Evolutionary conservation across 2,113 vertebrate genomes (phyloP), one percentile per base, ranked within the genome.

Genomic region (Bombycilla garrulus): DNA sequence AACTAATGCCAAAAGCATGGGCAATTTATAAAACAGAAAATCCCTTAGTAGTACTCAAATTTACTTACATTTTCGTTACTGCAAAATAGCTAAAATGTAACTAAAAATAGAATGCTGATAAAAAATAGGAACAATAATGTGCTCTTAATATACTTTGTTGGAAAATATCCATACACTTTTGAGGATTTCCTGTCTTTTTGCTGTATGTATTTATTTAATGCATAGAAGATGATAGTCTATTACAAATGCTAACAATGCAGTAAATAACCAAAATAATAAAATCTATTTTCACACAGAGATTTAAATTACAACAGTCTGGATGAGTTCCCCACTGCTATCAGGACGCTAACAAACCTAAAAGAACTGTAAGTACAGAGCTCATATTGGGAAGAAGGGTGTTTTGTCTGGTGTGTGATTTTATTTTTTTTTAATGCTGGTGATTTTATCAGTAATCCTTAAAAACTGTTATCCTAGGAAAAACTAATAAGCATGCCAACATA

Each of bases 231-330:
- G 88, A 25, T 57, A 61, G 45, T 90, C 92, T n/a, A 36, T 88
- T 95, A 72, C 25, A 93, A 82, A 72, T 74, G 57, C 71, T 42
- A 93, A 21, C 42, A 83, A 15, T 56, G 35, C 44, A 69, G 33
- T 82, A 42, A 79, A 67, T 71, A 95, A 95, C 50, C 10, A 29
- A 76, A 97, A 81, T 90, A 96, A 91, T 86, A 61, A 67, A 80
- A 67, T 95, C 62, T 92, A 25, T 73, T 97, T 93, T 96, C 80
- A 94, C 89, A 70, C 83, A 99, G 98, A 96, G 98, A 99, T 96
- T 97, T 99, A 97, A 99, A 98, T 97, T 98, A 98, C 94, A 99
- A 99, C 97, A 98, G 97, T 96, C 97, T 99, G 92, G 97, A 98
- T 33, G 97, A 98, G 79, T 98, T 99, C 84, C 99, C 99, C 33